These are phyloP conservation scores for Pseudochaenichthys georgianus DNA, from an alignment of 2,797 vertebrate genomes.

Conservation along the genomic window DNA sequence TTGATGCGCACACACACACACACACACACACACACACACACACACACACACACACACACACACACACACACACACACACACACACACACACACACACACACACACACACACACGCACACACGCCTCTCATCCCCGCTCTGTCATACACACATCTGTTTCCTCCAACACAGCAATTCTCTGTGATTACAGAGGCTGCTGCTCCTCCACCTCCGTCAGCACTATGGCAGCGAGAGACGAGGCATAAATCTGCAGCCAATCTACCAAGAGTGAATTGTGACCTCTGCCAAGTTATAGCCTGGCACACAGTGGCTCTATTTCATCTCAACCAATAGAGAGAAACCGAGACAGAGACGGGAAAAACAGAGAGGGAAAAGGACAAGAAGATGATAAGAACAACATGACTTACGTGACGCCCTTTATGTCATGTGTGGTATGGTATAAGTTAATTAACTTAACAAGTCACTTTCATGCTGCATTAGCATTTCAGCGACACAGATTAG, in stretches of 20 bases:
- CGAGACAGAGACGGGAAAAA: not conserved
- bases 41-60: conserved; percentile 1
- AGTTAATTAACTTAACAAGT: conserved; percentile 15
- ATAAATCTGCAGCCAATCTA: conserved; percentile 80
- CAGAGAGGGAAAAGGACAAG: not conserved
- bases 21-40: conserved; percentile 1
- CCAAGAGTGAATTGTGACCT: conserved; percentile 75
- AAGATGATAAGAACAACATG: conserved; percentile 1
- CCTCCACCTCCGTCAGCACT: conserved; percentile 73
- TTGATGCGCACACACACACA: conserved; percentile 20
- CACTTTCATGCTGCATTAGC: conserved; percentile 23
- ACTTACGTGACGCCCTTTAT: not conserved
- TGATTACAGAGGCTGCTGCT: conserved; percentile 67
- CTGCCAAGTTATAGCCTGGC: conserved; percentile 68
- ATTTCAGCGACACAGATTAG: conserved; percentile 19
- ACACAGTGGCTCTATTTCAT: conserved; percentile 51
- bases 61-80: conserved; percentile 1
- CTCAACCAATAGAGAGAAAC: conserved; percentile 12
- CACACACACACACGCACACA: conserved; percentile 13
- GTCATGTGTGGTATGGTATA: conserved; percentile 19
- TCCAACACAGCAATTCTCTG: conserved; percentile 74
- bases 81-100: conserved; percentile 1
- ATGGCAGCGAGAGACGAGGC: conserved; percentile 55
- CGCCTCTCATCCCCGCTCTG: conserved; percentile 21
- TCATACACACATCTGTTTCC: conserved; percentile 61